phyloP scores from a whole-genome alignment of 2,113 vertebrate genomes.

The Dasyornis broadbenti region DNA sequence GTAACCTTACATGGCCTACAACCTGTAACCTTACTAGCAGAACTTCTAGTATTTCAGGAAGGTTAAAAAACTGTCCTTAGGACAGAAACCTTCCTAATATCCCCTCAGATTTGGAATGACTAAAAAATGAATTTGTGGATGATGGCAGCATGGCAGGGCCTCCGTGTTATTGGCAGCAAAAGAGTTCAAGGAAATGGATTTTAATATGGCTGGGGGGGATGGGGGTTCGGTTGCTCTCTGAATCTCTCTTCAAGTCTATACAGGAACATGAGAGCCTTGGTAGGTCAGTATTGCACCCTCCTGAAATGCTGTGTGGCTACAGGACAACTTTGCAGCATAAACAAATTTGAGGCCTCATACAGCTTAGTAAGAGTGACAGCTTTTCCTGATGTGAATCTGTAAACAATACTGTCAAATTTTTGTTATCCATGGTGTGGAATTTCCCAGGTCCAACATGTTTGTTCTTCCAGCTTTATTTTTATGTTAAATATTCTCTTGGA shows the following conservation, averaged over 20 bases:
- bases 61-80: not conserved
- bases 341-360: not conserved
- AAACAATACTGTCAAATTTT: constrained; percentile 1
- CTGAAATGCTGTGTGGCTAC: not conserved
- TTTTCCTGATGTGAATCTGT: not conserved
- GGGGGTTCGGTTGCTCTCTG: not conserved
- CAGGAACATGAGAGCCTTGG: not conserved
- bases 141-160: not conserved
- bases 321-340: not conserved
- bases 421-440: not conserved
- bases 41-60: not conserved
- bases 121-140: not conserved
- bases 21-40: not conserved
- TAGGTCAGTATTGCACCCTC: not conserved
- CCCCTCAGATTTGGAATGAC: not conserved
- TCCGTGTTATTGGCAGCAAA: not conserved
- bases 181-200: not conserved
- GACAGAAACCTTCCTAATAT: not conserved
- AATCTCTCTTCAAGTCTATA: not conserved
- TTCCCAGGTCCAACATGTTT: not conserved
- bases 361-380: not conserved
- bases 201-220: not conserved
- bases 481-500: constrained; percentile 4
- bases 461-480: not conserved
- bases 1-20: not conserved